phyloP scores from a whole-genome alignment of 2,113 vertebrate species.

The Petrocephalus zakoni region DNA sequence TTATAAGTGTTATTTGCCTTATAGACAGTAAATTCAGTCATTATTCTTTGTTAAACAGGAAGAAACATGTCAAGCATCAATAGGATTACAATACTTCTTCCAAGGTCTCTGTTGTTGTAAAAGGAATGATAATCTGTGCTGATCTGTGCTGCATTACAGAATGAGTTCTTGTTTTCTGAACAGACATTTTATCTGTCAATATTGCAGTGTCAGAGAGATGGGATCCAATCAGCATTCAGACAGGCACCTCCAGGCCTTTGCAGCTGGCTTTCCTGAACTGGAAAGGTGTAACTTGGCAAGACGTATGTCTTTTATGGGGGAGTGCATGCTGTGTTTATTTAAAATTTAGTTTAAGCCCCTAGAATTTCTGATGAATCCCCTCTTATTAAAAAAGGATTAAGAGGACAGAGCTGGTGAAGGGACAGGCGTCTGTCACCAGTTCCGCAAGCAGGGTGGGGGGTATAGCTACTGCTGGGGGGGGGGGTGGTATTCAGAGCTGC shows the following conservation, averaged over 20 bases:
- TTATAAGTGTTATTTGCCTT: not conserved
- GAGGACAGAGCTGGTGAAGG: constrained; percentile 45
- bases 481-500: not conserved
- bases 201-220: not conserved
- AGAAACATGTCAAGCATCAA: not conserved
- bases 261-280: not conserved
- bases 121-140: not conserved
- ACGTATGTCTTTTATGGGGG: not conserved
- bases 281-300: not conserved
- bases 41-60: not conserved
- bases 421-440: constrained; percentile 33
- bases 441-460: not conserved
- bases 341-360: constrained; percentile 43
- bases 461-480: not conserved
- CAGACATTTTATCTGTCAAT: not conserved
- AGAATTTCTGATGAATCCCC: constrained; percentile 62
- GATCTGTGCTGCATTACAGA: not conserved
- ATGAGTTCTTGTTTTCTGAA: not conserved
- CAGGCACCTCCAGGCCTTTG: not conserved
- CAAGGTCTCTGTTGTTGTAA: not conserved
- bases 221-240: not conserved
- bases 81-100: not conserved
- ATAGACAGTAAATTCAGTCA: not conserved
- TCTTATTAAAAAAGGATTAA: constrained; percentile 70
- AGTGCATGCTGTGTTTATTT: constrained; percentile 3